phyloP scores from a whole-genome alignment of 1,140 invertebrate species.

The Gryllus bimaculatus region DNA sequence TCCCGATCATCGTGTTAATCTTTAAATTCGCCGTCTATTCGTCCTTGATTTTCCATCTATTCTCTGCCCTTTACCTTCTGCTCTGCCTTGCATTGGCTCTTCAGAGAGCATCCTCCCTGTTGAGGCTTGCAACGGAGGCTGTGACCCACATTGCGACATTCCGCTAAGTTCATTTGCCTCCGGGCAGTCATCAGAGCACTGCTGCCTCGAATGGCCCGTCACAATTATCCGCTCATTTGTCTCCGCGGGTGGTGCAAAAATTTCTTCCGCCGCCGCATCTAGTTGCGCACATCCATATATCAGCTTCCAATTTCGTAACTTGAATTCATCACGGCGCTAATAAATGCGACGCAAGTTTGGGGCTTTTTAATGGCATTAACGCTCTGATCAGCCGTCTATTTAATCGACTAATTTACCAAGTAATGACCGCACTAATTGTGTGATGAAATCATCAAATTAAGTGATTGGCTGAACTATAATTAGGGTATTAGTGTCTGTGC shows the following conservation, averaged over 20 bases:
- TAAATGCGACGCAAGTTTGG: background rate
- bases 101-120: too few species aligned
- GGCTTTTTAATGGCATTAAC: background rate
- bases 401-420: slow-evolving; percentile 1
- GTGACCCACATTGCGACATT: background rate
- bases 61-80: too few species aligned
- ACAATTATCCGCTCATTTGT: background rate
- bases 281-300: background rate
- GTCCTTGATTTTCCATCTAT: too few species aligned
- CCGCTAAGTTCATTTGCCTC: background rate
- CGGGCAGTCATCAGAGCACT: background rate
- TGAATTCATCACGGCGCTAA: background rate
- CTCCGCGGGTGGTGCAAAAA: background rate
- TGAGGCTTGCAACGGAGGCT: too few species aligned
- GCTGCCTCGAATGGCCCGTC: background rate
- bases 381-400: background rate
- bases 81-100: too few species aligned
- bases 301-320: background rate
- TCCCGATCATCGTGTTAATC: too few species aligned
- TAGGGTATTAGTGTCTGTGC: background rate
- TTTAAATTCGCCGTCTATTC: too few species aligned
- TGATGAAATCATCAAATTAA: slow-evolving; percentile 6
- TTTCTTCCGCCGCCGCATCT: background rate
- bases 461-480: background rate
- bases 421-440: background rate